Percentiles rank a stretch among this genome's conserved stretches.
phyloP scores from a whole-genome alignment of 2,888 invertebrate species.

The Platypus cylindrus region DNA sequence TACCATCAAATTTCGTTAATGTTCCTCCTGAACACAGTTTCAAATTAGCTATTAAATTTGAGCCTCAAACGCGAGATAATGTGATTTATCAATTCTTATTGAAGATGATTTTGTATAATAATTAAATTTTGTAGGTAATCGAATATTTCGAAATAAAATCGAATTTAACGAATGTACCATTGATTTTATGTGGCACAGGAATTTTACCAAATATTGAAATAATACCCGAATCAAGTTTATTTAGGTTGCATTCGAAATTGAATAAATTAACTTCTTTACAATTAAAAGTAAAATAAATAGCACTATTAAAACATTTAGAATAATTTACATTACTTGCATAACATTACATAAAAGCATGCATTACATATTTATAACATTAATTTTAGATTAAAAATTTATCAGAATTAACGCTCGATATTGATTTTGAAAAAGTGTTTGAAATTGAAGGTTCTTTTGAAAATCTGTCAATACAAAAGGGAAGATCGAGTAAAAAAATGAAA shows the following conservation, averaged over 20 bases:
- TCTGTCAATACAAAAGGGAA: too few relatives aligned
- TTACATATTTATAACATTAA: too few relatives aligned
- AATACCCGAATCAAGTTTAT: constrained; percentile 16
- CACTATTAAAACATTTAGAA: too few relatives aligned
- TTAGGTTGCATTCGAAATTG: constrained; percentile 14
- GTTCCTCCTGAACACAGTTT: constrained; percentile 18
- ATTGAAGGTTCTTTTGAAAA: constrained; percentile 14
- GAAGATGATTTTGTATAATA: too few relatives aligned
- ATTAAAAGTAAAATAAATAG: constrained; percentile 15
- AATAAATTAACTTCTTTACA: constrained; percentile 13
- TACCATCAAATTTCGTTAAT: constrained; percentile 8
- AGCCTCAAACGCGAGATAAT: too few relatives aligned
- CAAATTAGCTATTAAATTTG: constrained; percentile 18
- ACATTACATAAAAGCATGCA: too few relatives aligned
- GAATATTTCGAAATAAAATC: constrained; percentile 20
- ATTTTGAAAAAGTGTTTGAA: constrained; percentile 18
- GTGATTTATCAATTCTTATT: too few relatives aligned
- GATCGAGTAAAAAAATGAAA: too few relatives aligned
- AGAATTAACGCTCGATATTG: constrained; percentile 9
- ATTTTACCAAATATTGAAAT: constrained; percentile 13
- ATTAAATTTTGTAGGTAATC: constrained; percentile 15
- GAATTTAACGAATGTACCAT: constrained; percentile 14
- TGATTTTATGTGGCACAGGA: constrained; percentile 18
- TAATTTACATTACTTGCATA: too few relatives aligned
- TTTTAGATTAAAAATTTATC: constrained; percentile 16